Evolutionary conservation across 2,888 invertebrate species (phyloP).

Genomic region (Athrips mouffetella): DNA sequence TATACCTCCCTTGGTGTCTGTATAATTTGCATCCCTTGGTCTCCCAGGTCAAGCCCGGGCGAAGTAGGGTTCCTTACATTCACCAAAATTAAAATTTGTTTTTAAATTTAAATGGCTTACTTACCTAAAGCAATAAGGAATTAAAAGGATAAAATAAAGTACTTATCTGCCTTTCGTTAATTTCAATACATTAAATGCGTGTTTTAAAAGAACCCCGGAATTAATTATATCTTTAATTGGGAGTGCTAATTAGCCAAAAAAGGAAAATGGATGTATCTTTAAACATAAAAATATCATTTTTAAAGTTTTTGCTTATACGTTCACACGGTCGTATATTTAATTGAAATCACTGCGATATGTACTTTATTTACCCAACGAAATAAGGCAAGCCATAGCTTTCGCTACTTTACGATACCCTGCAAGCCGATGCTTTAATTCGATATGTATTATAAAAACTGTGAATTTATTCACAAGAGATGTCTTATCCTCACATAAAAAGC

Average conservation of each 20-base stretch:
- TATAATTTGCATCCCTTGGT: constrained; percentile 16
- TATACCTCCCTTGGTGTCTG: constrained; percentile 13
- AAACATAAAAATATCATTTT: constrained; percentile 10
- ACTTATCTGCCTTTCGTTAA: not conserved
- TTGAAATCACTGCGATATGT: constrained; percentile 21
- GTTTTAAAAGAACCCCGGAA: constrained; percentile 4
- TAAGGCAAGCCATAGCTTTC: constrained; percentile 40
- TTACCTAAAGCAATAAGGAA: not conserved
- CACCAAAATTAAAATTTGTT: too few species aligned
- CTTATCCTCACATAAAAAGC: constrained; percentile 58
- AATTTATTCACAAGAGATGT: constrained; percentile 57
- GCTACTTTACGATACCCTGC: constrained; percentile 35
- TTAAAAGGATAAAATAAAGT: not conserved
- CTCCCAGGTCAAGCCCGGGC: not conserved
- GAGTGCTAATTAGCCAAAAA: constrained; percentile 13
- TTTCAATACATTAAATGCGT: not conserved
- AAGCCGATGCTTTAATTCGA: constrained; percentile 52
- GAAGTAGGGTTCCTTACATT: not conserved
- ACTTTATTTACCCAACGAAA: constrained; percentile 38
- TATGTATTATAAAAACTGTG: constrained; percentile 62
- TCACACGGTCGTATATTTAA: constrained; percentile 20
- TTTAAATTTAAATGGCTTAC: not conserved
- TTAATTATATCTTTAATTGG: constrained; percentile 11
- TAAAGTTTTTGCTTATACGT: constrained; percentile 12
- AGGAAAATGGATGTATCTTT: not conserved